A percentile compares a stretch with the other conserved stretches of the same genome.
These are phyloP conservation scores for Aethina tumida DNA, from an alignment of 1,140 invertebrate genomes.

Conservation along the genomic window DNA sequence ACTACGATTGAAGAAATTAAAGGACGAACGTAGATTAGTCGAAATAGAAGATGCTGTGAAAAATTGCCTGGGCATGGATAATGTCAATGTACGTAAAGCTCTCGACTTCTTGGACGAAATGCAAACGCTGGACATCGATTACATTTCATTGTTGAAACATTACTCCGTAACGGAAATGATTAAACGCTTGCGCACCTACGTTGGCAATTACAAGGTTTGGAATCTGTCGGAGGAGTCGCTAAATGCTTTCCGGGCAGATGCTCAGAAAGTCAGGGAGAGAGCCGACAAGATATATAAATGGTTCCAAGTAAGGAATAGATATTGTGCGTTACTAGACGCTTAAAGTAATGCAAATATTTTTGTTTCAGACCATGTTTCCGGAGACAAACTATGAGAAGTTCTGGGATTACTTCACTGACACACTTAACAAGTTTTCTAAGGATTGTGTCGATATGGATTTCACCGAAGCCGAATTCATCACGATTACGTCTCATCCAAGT, in stretches of 20 bases:
- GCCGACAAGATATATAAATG: slow-evolving; percentile 35
- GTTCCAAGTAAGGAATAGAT: no score
- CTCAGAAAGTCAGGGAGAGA: slow-evolving; percentile 51
- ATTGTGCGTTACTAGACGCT: no score
- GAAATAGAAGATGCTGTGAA: slow-evolving; percentile 1
- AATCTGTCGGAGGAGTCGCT: slow-evolving; percentile 51
- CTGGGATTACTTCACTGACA: no score
- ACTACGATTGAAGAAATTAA: slow-evolving; percentile 6
- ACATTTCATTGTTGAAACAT: slow-evolving; percentile 78
- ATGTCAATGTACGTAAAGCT: slow-evolving; percentile 34
- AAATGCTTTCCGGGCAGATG: slow-evolving; percentile 50
- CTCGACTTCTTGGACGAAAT: slow-evolving; percentile 49
- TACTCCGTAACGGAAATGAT: slow-evolving; percentile 68
- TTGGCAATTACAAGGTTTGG: slow-evolving; percentile 64
- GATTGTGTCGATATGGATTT: no score
- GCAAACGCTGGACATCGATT: slow-evolving; percentile 53
- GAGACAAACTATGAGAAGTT: no score
- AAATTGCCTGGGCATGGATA: slow-evolving; percentile 21
- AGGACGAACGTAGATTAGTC: slow-evolving; percentile 5
- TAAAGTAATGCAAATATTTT: no score
- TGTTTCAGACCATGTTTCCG: no score
- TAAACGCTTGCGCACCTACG: slow-evolving; percentile 52
- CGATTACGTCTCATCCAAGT: no score
- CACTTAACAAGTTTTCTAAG: no score
- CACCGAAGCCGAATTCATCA: no score